phyloP scores from a whole-genome alignment of 2,113 vertebrate species.

The Lagopus muta region DNA sequence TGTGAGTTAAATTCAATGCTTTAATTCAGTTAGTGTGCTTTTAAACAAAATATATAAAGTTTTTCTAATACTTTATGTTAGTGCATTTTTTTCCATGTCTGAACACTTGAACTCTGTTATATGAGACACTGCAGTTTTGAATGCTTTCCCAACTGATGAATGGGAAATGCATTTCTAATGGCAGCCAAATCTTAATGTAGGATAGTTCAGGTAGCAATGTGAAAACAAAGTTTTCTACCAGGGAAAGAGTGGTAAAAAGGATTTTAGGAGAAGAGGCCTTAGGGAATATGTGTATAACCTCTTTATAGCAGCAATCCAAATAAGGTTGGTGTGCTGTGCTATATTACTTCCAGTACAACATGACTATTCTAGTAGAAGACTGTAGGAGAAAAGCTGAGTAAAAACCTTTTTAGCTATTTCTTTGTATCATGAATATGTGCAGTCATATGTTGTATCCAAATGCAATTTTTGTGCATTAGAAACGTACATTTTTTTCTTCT shows the following conservation, averaged over 20 bases:
- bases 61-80: neutral
- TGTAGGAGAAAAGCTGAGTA: neutral
- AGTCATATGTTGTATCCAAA: constrained; percentile 15
- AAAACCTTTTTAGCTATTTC: constrained; percentile 7
- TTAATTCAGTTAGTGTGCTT: neutral
- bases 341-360: neutral
- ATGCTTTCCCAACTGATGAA: neutral
- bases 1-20: neutral
- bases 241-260: neutral
- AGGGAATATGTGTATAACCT: constrained; percentile 6
- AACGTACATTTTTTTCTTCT: neutral
- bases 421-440: neutral
- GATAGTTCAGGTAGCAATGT: neutral
- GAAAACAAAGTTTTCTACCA: neutral
- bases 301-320: neutral
- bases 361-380: constrained; percentile 48
- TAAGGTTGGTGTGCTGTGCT: constrained; percentile 3
- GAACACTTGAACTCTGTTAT: neutral
- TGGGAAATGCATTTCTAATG: constrained; percentile 20
- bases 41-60: neutral
- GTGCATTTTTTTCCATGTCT: neutral
- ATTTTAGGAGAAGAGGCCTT: neutral
- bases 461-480: constrained; percentile 34
- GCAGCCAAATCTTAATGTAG: neutral
- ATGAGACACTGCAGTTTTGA: neutral